These are phyloP conservation scores for Hanleya hanleyi DNA, from an alignment of 2,888 invertebrate genomes.

Conservation along the genomic window DNA sequence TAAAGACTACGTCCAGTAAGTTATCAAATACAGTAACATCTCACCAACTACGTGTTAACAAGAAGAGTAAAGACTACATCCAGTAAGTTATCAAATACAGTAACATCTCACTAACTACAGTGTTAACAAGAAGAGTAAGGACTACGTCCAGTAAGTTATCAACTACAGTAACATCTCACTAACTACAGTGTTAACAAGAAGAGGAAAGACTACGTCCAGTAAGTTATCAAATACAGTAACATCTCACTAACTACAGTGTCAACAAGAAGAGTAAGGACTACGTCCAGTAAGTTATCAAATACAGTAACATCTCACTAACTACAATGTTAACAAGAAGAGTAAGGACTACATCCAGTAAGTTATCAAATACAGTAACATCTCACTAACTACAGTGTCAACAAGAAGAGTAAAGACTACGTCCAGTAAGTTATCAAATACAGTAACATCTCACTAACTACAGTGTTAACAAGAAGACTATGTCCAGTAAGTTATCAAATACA, in stretches of 20 bases:
- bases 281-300: constrained; percentile 83
- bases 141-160: constrained; percentile 89
- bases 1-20: constrained; percentile 94
- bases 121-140: constrained; percentile 96
- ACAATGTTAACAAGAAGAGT: constrained; percentile 98
- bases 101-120: constrained; percentile 96
- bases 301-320: constrained; percentile 89
- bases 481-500: too few relatives aligned
- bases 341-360: constrained; percentile 94
- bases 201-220: constrained; percentile 96
- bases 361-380: constrained; percentile 78
- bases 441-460: not conserved
- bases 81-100: constrained; percentile 79
- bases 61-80: constrained; percentile 96
- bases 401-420: constrained; percentile 96
- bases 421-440: constrained; percentile 79
- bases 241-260: constrained; percentile 98
- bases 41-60: constrained; percentile 99
- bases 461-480: not conserved
- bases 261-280: constrained; percentile 98
- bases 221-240: constrained; percentile 76
- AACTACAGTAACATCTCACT: constrained; percentile 82
- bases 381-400: constrained; percentile 98
- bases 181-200: constrained; percentile 99
- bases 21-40: constrained; percentile 77